A percentile compares a stretch with the other conserved stretches of the same genome.
These are phyloP conservation scores for Bos javanicus DNA, from an alignment of 2,113 vertebrate genomes.

Conservation along the genomic window DNA sequence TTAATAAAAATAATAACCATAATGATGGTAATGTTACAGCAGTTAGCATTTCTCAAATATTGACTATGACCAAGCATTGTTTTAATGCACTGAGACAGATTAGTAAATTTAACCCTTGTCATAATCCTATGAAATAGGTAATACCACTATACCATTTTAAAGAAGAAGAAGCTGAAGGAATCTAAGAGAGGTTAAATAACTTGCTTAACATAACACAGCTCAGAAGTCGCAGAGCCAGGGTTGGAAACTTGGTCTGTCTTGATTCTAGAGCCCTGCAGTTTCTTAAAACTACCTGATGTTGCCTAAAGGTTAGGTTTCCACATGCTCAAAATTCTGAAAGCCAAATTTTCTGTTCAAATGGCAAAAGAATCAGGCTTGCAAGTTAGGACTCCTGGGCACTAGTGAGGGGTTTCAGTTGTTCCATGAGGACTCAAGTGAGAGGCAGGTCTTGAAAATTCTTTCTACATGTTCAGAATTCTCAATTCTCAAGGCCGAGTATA, in stretches of 20 bases:
- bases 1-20: neutral
- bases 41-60: neutral
- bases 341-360: slow-evolving; percentile 1
- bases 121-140: neutral
- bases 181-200: neutral
- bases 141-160: neutral
- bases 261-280: neutral
- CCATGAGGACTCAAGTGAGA: neutral
- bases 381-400: neutral
- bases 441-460: neutral
- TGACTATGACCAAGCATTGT: neutral
- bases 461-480: slow-evolving; percentile 8
- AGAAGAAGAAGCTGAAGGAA: slow-evolving; percentile 2
- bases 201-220: neutral
- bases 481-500: neutral
- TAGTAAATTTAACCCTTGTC: neutral
- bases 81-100: neutral
- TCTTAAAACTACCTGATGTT: neutral
- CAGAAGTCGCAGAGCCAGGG: neutral
- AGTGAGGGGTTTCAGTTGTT: neutral
- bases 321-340: neutral
- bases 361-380: neutral
- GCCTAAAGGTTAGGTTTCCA: neutral
- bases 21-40: neutral
- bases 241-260: neutral